These are phyloP conservation scores for Eumerus sabulonum DNA, from an alignment of 2,888 invertebrate genomes.

Conservation along the genomic window DNA sequence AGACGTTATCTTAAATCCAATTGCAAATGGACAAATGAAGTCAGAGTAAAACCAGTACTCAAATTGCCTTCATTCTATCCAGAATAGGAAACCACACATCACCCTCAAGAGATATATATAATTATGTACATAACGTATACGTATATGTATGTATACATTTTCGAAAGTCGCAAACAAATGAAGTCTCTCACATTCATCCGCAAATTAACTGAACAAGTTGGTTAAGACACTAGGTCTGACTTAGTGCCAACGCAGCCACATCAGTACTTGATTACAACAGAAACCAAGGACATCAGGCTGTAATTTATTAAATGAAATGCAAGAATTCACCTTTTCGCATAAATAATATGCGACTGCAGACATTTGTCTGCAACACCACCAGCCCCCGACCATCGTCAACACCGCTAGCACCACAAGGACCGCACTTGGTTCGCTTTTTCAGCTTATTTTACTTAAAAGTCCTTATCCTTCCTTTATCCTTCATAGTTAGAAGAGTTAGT, in stretches of 20 bases:
- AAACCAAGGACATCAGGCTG: constrained; percentile 33
- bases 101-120: too few species aligned
- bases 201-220: too few species aligned
- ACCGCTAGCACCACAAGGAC: constrained; percentile 7
- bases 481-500: constrained; percentile 16
- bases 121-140: too few species aligned
- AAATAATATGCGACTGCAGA: constrained; percentile 34
- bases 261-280: constrained; percentile 15
- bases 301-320: constrained; percentile 49
- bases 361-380: constrained; percentile 31
- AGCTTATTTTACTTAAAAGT: constrained; percentile 37
- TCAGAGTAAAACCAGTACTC: too few species aligned
- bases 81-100: too few species aligned
- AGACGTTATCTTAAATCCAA: too few species aligned
- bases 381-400: too few species aligned
- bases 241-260: not conserved
- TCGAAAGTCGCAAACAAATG: too few species aligned
- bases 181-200: too few species aligned
- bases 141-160: too few species aligned
- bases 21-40: too few species aligned
- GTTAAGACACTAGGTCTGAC: too few species aligned
- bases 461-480: constrained; percentile 1
- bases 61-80: not conserved
- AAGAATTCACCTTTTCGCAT: constrained; percentile 41
- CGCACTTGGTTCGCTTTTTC: constrained; percentile 4